Evolutionary conservation across 2,888 invertebrate species (phyloP), one percentile per base, ranked within the genome.

Genomic region (Cephus runcator): DNA sequence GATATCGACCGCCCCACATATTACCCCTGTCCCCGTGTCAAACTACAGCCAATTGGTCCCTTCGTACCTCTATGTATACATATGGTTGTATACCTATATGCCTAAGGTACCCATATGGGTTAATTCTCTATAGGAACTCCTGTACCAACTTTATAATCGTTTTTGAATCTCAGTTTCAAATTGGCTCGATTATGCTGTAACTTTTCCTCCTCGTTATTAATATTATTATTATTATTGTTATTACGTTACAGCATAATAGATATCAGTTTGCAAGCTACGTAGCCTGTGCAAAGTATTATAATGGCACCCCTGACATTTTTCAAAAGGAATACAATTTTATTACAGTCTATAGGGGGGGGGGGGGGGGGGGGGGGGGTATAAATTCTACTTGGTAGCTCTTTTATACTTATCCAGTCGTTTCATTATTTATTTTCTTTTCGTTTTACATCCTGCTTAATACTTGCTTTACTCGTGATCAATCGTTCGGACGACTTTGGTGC

Each of bases 1-100:
- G 77, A 82, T 87, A 88, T 88, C 87, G 88, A 88, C 86, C 87
- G 87, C 85, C 87, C 86, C 87, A 87, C 87, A 88, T 88, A 86
- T 85, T 86, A 85, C 83, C 81, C 80, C 83, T 80, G 79, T 76
- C 82, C 83, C 81, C 78, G 79, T 81, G 80, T 81, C 81, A 81
- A 84, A 83, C 85, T 83, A 81, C 83, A 83, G 82, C 81, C 87
- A 84, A 88, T 87, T 84, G 84, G 82, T 80, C 78, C 81, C 76
- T 56, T 56, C 56, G 56, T 56, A 56, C 56, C 23, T 36, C 40
- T 30, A 77, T 56, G 69, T 77, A 77, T 74, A 77, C 40, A 11
- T 40, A 31, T 35, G 73, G 69, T 40, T 69, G 69, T 73, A 76
- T 69, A 68, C 75, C 69, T 77, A 75, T 12, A 76, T 34, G 34